A percentile compares a stretch with the other conserved stretches of the same genome.
phyloP scores from a whole-genome alignment of 53 echinoderm and acorn worm species.

The Henricia sp. region DNA sequence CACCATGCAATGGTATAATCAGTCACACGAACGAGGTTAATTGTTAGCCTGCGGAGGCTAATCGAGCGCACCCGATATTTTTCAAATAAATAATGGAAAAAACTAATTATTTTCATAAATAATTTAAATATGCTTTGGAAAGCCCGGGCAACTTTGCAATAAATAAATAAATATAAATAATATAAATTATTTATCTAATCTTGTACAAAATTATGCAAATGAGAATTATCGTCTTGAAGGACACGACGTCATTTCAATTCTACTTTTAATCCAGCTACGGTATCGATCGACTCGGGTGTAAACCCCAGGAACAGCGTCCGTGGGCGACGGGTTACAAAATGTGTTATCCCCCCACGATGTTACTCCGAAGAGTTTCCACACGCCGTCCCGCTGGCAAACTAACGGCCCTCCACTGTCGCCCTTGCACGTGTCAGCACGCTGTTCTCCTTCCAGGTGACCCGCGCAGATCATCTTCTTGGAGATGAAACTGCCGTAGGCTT shows the following conservation, averaged over 20 bases:
- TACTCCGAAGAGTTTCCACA: slow-evolving; percentile 82
- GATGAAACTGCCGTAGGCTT: slow-evolving; percentile 70
- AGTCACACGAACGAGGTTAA: too few relatives aligned
- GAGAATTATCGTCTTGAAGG: not conserved
- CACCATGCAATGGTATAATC: too few relatives aligned
- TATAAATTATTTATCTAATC: not conserved
- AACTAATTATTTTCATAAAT: not conserved
- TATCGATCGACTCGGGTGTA: slow-evolving; percentile 86
- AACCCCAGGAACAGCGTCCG: slow-evolving; percentile 74
- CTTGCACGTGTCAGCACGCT: slow-evolving; percentile 83
- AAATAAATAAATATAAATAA: not conserved
- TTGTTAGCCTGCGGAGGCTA: too few relatives aligned
- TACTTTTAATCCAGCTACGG: slow-evolving; percentile 76
- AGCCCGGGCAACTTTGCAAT: not conserved
- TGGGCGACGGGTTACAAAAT: slow-evolving; percentile 69
- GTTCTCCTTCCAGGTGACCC: slow-evolving; percentile 56
- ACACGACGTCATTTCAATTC: slow-evolving; percentile 28
- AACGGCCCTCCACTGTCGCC: slow-evolving; percentile 97
- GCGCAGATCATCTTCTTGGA: slow-evolving; percentile 85
- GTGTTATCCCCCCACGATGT: slow-evolving; percentile 94
- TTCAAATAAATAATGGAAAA: not conserved
- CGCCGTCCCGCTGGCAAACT: slow-evolving; percentile 71
- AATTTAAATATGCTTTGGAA: not conserved
- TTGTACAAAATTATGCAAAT: not conserved
- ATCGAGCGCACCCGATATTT: not conserved